phyloP scores from a whole-genome alignment of 35 echinoderm and acorn worm genomes.

The Apostichopus japonicus region DNA sequence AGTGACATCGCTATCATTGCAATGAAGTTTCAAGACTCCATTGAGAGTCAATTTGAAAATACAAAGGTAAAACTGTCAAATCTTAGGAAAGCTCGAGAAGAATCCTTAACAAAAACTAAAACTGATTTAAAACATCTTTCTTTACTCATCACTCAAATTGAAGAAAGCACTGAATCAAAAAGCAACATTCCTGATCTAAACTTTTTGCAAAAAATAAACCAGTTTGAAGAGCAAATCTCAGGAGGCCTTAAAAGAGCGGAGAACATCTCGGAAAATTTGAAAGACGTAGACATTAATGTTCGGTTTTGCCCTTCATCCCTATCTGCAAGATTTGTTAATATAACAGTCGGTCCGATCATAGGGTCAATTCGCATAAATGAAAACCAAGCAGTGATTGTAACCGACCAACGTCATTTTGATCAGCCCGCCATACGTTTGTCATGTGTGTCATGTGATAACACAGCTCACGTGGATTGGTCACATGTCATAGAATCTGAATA shows the following conservation, averaged over 20 bases:
- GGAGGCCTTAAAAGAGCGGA: neutral
- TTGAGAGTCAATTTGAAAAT: neutral
- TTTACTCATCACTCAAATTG: too few relatives aligned
- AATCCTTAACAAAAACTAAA: too few relatives aligned
- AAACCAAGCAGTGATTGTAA: neutral
- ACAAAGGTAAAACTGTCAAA: neutral
- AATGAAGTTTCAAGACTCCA: neutral
- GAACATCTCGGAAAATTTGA: neutral
- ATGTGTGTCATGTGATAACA: conserved; percentile 23
- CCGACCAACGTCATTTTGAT: neutral
- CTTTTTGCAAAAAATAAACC: neutral
- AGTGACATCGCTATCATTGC: neutral
- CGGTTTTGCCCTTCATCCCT: neutral
- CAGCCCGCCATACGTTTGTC: neutral
- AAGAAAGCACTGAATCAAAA: too few relatives aligned
- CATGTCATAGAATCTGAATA: neutral
- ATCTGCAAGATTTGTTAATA: neutral
- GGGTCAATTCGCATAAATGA: neutral
- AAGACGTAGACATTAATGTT: neutral
- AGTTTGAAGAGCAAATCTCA: neutral
- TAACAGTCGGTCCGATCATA: conserved; percentile 3
- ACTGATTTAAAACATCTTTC: too few relatives aligned
- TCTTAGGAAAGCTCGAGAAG: neutral
- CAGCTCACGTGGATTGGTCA: neutral
- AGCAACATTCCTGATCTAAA: neutral